These are phyloP conservation scores for Smutsia temminckii DNA, from an alignment of 2,797 vertebrate genomes.

Conservation along the genomic window DNA sequence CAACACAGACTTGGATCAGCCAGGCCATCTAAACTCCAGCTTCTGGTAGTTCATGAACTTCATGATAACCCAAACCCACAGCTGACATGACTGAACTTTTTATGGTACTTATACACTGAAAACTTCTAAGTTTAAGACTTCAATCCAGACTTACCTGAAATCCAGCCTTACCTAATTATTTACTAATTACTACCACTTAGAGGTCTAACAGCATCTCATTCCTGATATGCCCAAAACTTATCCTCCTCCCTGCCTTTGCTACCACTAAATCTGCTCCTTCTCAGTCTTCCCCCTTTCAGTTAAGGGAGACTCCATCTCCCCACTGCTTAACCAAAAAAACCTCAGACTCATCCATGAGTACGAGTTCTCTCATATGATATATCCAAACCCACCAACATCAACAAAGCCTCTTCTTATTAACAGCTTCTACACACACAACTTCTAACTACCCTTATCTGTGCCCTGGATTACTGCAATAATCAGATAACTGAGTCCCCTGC, in stretches of 20 bases:
- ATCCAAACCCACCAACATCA: constrained; percentile 12
- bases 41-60: background rate
- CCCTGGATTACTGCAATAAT: background rate
- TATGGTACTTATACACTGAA: background rate
- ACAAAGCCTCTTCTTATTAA: background rate
- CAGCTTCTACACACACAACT: background rate
- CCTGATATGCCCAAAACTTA: background rate
- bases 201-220: background rate
- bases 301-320: background rate
- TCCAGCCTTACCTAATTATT: background rate
- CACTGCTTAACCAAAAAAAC: background rate
- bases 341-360: background rate
- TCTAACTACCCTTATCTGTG: background rate
- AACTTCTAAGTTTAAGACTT: constrained; percentile 30
- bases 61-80: background rate
- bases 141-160: background rate
- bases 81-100: background rate
- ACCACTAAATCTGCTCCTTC: background rate
- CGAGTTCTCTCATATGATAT: background rate
- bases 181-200: background rate
- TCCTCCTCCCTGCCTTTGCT: background rate
- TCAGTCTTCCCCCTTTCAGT: background rate
- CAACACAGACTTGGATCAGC: background rate
- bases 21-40: background rate
- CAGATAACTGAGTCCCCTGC: background rate